A percentile compares a stretch with the other conserved stretches of the same genome.
phyloP scores from a whole-genome alignment of 2,888 invertebrate species.

The Sarcophaga variegata region DNA sequence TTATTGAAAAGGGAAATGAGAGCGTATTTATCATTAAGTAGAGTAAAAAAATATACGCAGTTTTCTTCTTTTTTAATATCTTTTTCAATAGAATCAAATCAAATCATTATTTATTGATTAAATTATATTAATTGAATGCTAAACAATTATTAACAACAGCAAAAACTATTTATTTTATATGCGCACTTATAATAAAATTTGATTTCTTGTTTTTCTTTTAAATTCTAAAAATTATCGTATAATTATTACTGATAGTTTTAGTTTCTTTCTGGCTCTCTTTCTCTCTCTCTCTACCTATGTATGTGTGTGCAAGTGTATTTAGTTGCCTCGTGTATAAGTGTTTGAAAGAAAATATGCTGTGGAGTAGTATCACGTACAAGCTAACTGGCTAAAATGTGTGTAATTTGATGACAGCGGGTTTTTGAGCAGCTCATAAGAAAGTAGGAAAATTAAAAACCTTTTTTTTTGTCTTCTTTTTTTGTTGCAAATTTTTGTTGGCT shows the following conservation, averaged over 20 bases:
- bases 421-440: constrained; percentile 48
- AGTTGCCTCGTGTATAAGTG: constrained; percentile 44
- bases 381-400: constrained; percentile 67
- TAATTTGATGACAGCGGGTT: constrained; percentile 64
- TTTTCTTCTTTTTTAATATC: no score
- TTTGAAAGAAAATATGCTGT: constrained; percentile 63
- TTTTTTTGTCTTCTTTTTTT: constrained; percentile 29
- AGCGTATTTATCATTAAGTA: no score
- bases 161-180: constrained; percentile 16
- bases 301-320: constrained; percentile 2
- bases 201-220: no score
- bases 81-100: no score
- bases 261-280: neutral
- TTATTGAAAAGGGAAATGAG: no score
- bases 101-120: no score
- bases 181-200: constrained; percentile 15
- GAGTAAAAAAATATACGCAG: no score
- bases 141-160: neutral
- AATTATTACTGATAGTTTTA: neutral
- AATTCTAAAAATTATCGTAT: no score
- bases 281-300: neutral
- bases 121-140: no score
- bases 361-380: constrained; percentile 66
- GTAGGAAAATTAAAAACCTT: constrained; percentile 28
- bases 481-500: neutral